These are phyloP conservation scores for Tiliacea citrago DNA, from an alignment of 2,888 invertebrate genomes.

Conservation along the genomic window DNA sequence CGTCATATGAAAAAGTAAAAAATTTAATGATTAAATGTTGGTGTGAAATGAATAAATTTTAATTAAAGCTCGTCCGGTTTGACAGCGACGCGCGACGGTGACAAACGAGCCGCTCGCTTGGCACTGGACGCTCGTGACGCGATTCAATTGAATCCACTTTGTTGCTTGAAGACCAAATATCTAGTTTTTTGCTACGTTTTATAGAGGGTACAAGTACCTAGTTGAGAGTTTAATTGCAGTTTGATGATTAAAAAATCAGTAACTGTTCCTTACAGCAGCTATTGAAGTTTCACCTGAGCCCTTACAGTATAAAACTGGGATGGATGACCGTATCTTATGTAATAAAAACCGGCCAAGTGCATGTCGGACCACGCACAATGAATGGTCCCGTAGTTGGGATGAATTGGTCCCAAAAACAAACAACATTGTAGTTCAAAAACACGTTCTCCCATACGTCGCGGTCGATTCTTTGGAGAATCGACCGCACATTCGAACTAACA, in stretches of 20 bases:
- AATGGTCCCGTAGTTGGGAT: too few relatives aligned
- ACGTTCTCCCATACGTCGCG: too few relatives aligned
- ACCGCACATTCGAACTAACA: too few relatives aligned
- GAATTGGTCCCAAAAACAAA: too few relatives aligned
- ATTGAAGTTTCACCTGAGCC: too few relatives aligned
- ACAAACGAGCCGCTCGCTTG: conserved; percentile 58
- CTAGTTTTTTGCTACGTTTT: not conserved
- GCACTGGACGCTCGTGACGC: conserved; percentile 9
- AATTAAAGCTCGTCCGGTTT: conserved; percentile 63
- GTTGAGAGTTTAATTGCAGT: not conserved
- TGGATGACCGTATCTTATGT: too few relatives aligned
- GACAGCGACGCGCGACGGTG: conserved; percentile 60
- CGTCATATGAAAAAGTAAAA: conserved; percentile 48
- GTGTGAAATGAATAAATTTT: conserved; percentile 64
- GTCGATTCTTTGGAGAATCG: too few relatives aligned
- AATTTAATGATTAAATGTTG: conserved; percentile 47
- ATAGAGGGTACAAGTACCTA: not conserved
- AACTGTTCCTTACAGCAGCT: too few relatives aligned
- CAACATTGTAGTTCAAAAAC: too few relatives aligned
- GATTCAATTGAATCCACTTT: conserved; percentile 37
- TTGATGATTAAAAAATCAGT: not conserved
- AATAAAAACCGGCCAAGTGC: too few relatives aligned
- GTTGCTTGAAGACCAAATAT: conserved; percentile 7
- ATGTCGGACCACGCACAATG: too few relatives aligned
- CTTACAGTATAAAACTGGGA: too few relatives aligned